Evolutionary conservation across 1,140 invertebrate species (phyloP).

Genomic region (Pemphigus obesinymphae): DNA sequence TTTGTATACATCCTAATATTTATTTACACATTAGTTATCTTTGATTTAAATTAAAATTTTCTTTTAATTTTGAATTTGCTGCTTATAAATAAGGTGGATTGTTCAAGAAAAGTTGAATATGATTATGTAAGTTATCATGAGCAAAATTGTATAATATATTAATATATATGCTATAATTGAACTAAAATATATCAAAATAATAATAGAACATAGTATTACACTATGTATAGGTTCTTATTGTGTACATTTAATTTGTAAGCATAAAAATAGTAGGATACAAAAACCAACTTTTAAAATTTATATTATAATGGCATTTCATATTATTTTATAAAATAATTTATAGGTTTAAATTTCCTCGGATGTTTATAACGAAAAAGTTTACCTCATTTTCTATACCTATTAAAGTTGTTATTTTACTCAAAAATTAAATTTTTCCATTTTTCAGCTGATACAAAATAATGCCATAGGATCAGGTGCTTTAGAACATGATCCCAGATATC

Average conservation of each 20-base stretch:
- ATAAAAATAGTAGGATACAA: too few species aligned
- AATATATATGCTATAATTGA: too few species aligned
- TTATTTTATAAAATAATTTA: too few species aligned
- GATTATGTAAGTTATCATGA: slow-evolving; percentile 63
- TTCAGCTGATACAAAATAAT: slow-evolving; percentile 80
- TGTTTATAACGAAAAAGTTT: too few species aligned
- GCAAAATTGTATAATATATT: neutral
- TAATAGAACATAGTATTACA: too few species aligned
- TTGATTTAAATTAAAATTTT: slow-evolving; percentile 24
- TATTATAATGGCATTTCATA: too few species aligned
- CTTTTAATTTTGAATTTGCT: slow-evolving; percentile 47
- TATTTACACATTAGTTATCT: neutral
- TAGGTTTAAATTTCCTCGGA: too few species aligned
- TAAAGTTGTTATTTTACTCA: neutral
- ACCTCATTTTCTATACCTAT: too few species aligned
- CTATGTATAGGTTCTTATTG: too few species aligned
- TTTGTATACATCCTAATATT: neutral
- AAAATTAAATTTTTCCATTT: neutral
- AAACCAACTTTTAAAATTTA: too few species aligned
- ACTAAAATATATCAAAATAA: too few species aligned
- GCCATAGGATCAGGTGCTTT: slow-evolving; percentile 91
- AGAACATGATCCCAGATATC: slow-evolving; percentile 89
- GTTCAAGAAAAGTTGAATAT: slow-evolving; percentile 65
- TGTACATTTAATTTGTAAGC: too few species aligned
- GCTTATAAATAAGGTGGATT: slow-evolving; percentile 62